phyloP scores from a whole-genome alignment of 2,888 invertebrate species.

The Pseudoips prasinana region DNA sequence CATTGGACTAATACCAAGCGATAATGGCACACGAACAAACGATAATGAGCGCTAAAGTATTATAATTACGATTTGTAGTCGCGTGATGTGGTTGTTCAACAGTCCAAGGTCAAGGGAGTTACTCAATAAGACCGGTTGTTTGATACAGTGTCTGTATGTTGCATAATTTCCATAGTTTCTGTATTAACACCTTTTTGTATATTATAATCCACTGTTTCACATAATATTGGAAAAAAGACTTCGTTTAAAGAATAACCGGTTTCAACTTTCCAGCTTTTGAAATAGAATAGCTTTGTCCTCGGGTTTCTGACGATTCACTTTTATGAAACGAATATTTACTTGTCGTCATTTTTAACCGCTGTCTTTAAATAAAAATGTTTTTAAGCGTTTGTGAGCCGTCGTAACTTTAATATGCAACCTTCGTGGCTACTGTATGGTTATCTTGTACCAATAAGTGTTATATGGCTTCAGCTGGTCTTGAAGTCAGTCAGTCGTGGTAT shows the following conservation, averaged over 20 bases:
- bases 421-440: neutral
- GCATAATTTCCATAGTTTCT: conserved; percentile 58
- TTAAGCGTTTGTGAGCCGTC: neutral
- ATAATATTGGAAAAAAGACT: too few relatives aligned
- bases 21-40: conserved; percentile 56
- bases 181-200: conserved; percentile 1
- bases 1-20: conserved; percentile 76
- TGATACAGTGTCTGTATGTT: conserved; percentile 42
- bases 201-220: neutral
- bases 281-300: too few relatives aligned
- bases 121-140: conserved; percentile 60
- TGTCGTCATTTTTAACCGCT: too few relatives aligned
- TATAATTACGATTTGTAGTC: conserved; percentile 45
- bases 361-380: neutral
- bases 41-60: conserved; percentile 53
- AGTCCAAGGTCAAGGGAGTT: conserved; percentile 68
- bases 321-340: too few relatives aligned
- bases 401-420: neutral
- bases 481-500: too few relatives aligned
- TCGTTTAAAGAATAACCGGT: too few relatives aligned
- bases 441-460: neutral
- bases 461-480: neutral
- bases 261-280: too few relatives aligned
- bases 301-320: too few relatives aligned
- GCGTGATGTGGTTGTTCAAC: conserved; percentile 23